Evolutionary conservation across 2,888 invertebrate genomes (phyloP).

Genomic region (Dolichopus griseipennis): DNA sequence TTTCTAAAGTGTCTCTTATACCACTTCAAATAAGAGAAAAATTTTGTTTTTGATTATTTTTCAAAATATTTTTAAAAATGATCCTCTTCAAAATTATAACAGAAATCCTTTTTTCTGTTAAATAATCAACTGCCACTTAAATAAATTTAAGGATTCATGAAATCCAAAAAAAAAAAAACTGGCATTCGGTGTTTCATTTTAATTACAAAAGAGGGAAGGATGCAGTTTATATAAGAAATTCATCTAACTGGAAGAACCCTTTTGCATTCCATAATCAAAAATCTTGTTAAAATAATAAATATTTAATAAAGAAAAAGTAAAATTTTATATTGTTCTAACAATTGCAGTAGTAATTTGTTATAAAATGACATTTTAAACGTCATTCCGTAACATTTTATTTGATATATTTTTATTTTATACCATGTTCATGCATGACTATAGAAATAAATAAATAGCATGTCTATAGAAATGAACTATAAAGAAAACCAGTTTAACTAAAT

Average conservation of each 20-base stretch:
- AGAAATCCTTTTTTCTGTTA: neutral
- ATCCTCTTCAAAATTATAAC: neutral
- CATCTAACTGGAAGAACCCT: neutral
- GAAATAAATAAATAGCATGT: too few relatives aligned
- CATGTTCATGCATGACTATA: too few relatives aligned
- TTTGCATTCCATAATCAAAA: neutral
- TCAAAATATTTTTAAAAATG: neutral
- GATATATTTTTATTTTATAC: too few relatives aligned
- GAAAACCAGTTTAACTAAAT: too few relatives aligned
- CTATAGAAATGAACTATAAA: too few relatives aligned
- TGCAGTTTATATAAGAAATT: neutral
- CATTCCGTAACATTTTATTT: too few relatives aligned
- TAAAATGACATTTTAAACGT: too few relatives aligned
- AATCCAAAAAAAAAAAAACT: neutral
- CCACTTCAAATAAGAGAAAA: neutral
- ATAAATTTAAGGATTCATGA: neutral
- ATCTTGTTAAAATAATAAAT: neutral
- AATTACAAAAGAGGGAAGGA: neutral
- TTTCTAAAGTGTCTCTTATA: neutral
- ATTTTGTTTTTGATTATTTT: neutral
- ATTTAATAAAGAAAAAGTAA: too few relatives aligned
- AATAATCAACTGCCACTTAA: constrained; percentile 3
- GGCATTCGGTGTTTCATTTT: neutral
- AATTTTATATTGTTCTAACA: too few relatives aligned
- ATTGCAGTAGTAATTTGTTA: too few relatives aligned